Evolutionary conservation across 2,888 invertebrate genomes (phyloP), one percentile per base, ranked within the genome.

Genomic region (Therioaphis trifolii): DNA sequence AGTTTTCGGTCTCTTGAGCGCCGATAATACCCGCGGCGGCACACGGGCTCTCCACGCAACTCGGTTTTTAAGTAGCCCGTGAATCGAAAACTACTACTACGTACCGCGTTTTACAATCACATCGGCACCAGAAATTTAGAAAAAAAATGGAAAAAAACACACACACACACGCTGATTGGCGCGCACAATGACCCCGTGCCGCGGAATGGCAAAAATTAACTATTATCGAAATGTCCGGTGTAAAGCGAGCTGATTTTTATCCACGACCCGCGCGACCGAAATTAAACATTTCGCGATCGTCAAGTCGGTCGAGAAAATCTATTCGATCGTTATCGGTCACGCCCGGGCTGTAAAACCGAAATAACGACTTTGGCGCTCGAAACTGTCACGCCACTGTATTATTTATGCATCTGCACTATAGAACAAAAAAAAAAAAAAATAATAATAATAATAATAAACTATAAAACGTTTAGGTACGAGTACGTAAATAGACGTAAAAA

Each of bases 261-360:
- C 49, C n/a, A n/a, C 18, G 49, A 1, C 18, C 18, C 18, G 49
- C 49, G 1, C n/a, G n/a, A n/a, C 18, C 18, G 1, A 2, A 52
- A 52, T 52, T 12, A 52, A 52, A 52, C 18, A 18, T 52, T 52
- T 52, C 9, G 14, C 49, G 1, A 52, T 4, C 18, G 14, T 2
- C 4, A 14, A 49, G 12, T 5, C 9, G 46, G 14, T 14, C 14
- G 14, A 29, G 61, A 68, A 66, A 68, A 68, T 40, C 40, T 40
- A 4, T 68, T 14, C 35, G 68, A 40, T 68, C 21, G 40, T 68
- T 68, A 40, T 40, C 21, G 40, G 68, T 68, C 40, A 68, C 40
- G n/a, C 21, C 40, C n/a, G 68, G 40, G n/a, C 18, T 2, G 40
- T 66, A n/a, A 35, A 68, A 68, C 68, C 14, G 29, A 40, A 68